Evolutionary conservation across 2,888 invertebrate genomes (phyloP), one percentile per base, ranked within the genome.

Genomic region (Meloe dianella): DNA sequence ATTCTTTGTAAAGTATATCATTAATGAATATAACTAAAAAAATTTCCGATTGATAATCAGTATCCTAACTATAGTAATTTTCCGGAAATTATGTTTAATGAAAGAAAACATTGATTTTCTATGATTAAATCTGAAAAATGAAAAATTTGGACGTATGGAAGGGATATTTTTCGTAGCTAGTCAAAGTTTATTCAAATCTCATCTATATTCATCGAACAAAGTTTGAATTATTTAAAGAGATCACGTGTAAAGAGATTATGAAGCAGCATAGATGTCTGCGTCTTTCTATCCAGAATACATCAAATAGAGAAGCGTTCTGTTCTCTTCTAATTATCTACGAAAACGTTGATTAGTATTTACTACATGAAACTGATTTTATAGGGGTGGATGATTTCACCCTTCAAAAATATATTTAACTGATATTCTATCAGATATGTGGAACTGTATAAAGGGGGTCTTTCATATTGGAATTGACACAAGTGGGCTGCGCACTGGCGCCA

Each of bases 401-500:
- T 54, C 24, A 24, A 22, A 54, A 8, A 17, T 47, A 47, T 3
- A 47, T 47, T 20, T 9, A 47, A 20, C 51, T 12, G 24, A 24
- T 54, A 20, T 41, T 35, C n/a, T 41, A 47, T 1, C 14, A 54
- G 24, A 8, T 54, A 27, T 27, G 14, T 54, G 10, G 17, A 54
- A n/a, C 9, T 20, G 20, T 54, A 54, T 54, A 24, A 54, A 54
- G 22, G 27, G 24, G 51, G 54, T 30, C 54, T 60, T 56, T 62
- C 47, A 62, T 32, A 30, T 32, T n/a, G 56, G 65, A 68, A 70
- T 68, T 66, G 68, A 67, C 69, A 67, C 67, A 65, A 66, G 65
- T 56, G 66, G 68, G 68, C 67, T 70, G 65, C 69, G 67, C 67
- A 65, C 66, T 72, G 73, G 71, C 73, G 74, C 70, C 65, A 60